Conservation (phyloP, 2,888 invertebrate species). For the Gonocerus acuteangulatus region DNA sequence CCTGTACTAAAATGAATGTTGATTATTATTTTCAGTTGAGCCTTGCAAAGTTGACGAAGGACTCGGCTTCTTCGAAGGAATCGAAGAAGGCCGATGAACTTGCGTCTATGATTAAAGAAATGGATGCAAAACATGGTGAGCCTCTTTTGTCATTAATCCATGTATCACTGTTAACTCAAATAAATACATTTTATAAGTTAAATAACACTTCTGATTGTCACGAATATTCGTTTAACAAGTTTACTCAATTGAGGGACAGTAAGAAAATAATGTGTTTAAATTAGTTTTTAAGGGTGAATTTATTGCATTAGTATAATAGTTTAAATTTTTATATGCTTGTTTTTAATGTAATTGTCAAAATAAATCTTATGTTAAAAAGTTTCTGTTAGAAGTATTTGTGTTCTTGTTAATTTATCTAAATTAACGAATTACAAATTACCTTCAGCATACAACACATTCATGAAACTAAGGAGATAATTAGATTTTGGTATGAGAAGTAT, state of each 20-base stretch:
- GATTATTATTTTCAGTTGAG: constrained; percentile 42
- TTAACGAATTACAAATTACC: too few relatives aligned
- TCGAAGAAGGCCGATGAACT: constrained; percentile 62
- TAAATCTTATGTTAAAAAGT: too few relatives aligned
- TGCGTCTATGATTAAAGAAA: constrained; percentile 63
- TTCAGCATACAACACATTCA: too few relatives aligned
- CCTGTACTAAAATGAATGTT: too few relatives aligned
- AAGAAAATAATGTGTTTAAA: background rate
- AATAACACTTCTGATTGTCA: background rate
- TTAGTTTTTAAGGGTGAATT: too few relatives aligned
- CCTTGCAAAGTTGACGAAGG: constrained; percentile 42
- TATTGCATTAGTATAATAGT: too few relatives aligned
- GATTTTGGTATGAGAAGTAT: too few relatives aligned
- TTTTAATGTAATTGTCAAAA: too few relatives aligned
- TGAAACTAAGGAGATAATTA: too few relatives aligned
- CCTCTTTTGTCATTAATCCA: constrained; percentile 2
- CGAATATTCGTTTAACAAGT: background rate
- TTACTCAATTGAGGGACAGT: background rate
- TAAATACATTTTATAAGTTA: constrained; percentile 2
- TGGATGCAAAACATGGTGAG: constrained; percentile 78
- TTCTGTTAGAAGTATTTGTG: too few relatives aligned
- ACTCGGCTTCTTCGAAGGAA: constrained; percentile 38
- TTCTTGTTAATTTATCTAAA: too few relatives aligned
- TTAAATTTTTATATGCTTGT: too few relatives aligned
- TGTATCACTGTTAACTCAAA: constrained; percentile 16